Evolutionary conservation across 2,888 invertebrate genomes (phyloP), one percentile per base, ranked within the genome.

Genomic region (Barypeithes pellucidus): DNA sequence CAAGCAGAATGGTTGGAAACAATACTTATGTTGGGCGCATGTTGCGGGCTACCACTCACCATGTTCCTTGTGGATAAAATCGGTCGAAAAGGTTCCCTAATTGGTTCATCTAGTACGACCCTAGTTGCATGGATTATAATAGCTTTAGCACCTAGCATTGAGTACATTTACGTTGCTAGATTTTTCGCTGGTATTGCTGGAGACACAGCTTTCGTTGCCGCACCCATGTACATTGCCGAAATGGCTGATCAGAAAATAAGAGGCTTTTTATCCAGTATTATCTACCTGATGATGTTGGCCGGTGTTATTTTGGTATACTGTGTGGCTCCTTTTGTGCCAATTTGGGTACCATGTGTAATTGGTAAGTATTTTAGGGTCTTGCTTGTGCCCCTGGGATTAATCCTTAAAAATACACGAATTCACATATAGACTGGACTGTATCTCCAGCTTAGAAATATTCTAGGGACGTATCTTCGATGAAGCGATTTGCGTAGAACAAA

Each of bases 171-270:
- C 71, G 79, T 82, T 0, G 85, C 86, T 0, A 80, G 86, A 50
- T 84, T 85, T 62, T 71, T 85, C 36, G 81, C 84, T 4, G 86
- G 86, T 0, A 78, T 85, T 69, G 85, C 85, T 9, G 85, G 84
- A 11, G 85, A 86, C 68, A 84, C 84, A 24, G 86, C 84, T 3
- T 86, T 86, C 71, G 86, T 86, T 3, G 83, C 85, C 14, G 85
- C 85, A 0, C 86, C 86, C 1, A 86, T 86, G 86, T 86, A 84
- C 75, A 83, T 86, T 9, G 85, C 84, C 3, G 86, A 86, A 78
- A 84, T 85, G 62, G 85, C 86, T 3, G 85, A 86, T 76, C 84
- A 85, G 61, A 83, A 84, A 71, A 85, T 86, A 39, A 74, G 86
- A 29, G 86, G 86, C 12, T 84, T 85, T 71, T 75, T 86, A 9